Evolutionary conservation across 2,797 vertebrate species (phyloP).

Genomic region (Cirrhinus molitorella): DNA sequence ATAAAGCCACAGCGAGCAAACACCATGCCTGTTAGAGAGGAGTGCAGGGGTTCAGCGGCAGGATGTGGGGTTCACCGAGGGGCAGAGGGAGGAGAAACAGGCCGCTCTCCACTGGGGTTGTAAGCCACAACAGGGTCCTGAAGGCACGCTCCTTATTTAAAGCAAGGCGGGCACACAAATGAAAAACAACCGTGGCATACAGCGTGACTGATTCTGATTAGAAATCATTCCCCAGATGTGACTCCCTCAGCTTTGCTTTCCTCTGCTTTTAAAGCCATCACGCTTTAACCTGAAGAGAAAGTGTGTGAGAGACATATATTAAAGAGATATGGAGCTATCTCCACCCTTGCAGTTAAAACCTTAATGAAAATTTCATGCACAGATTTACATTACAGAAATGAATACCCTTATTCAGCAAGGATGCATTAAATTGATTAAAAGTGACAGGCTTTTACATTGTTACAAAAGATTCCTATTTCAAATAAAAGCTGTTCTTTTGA

Average conservation of each 20-base stretch:
- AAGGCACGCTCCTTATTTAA: constrained; percentile 22
- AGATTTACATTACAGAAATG: not conserved
- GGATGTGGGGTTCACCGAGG: constrained; percentile 4
- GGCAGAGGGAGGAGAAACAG: constrained; percentile 17
- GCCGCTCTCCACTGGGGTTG: not conserved
- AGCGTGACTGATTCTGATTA: constrained; percentile 43
- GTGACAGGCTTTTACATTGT: not conserved
- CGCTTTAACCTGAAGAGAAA: not conserved
- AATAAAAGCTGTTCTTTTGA: no score
- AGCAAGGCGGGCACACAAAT: not conserved
- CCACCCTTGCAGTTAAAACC: not conserved
- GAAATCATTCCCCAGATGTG: constrained; percentile 31
- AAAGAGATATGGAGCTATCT: not conserved
- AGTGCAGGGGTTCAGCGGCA: constrained; percentile 11
- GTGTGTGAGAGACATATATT: not conserved
- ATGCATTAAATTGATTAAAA: not conserved
- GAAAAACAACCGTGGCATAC: constrained; percentile 10
- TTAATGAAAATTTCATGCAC: not conserved
- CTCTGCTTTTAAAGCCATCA: constrained; percentile 1
- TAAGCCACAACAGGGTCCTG: not conserved
- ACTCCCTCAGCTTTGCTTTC: not conserved
- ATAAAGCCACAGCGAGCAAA: constrained; percentile 31
- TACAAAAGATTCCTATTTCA: no score
- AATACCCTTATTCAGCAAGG: not conserved
- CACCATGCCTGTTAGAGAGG: not conserved